Conservation (phyloP, 2,888 invertebrate genomes). For the Drosophila dives region DNA sequence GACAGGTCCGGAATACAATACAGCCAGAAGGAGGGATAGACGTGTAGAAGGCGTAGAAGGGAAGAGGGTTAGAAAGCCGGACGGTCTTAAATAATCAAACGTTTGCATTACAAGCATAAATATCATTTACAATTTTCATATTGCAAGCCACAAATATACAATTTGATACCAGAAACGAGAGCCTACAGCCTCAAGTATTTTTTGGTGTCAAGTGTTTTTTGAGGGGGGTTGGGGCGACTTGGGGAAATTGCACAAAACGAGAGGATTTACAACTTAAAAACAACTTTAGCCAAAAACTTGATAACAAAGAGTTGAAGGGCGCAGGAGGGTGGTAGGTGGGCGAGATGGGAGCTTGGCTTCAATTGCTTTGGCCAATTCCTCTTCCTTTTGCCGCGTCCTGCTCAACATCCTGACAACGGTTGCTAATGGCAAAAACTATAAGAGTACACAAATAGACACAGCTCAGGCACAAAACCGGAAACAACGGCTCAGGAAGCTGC, state of each 20-base stretch:
- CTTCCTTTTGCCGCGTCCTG: constrained; percentile 6
- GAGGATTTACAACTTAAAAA: constrained; percentile 80
- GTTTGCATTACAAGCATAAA: constrained; percentile 75
- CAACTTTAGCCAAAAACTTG: constrained; percentile 77
- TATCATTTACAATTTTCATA: constrained; percentile 78
- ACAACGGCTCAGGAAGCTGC: constrained; percentile 79
- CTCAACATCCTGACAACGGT: constrained; percentile 33
- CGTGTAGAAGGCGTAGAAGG: not conserved
- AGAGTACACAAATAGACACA: constrained; percentile 61
- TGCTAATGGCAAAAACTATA: constrained; percentile 71
- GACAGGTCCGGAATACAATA: constrained; percentile 37
- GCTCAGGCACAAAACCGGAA: constrained; percentile 72
- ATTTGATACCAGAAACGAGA: constrained; percentile 52
- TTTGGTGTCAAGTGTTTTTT: constrained; percentile 17
- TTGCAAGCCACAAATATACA: constrained; percentile 62
- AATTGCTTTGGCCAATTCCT: constrained; percentile 55
- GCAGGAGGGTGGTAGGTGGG: constrained; percentile 6
- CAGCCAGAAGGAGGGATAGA: not conserved
- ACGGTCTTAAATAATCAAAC: constrained; percentile 66
- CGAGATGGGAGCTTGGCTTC: constrained; percentile 10
- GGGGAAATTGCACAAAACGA: constrained; percentile 68
- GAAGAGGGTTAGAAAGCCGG: not conserved
- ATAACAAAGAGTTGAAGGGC: constrained; percentile 57
- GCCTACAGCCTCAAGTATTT: constrained; percentile 17
- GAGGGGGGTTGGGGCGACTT: not conserved